Base-by-base conservation (phyloP, 2,888 invertebrate genomes). In the Drosophila paramelanica region DNA sequence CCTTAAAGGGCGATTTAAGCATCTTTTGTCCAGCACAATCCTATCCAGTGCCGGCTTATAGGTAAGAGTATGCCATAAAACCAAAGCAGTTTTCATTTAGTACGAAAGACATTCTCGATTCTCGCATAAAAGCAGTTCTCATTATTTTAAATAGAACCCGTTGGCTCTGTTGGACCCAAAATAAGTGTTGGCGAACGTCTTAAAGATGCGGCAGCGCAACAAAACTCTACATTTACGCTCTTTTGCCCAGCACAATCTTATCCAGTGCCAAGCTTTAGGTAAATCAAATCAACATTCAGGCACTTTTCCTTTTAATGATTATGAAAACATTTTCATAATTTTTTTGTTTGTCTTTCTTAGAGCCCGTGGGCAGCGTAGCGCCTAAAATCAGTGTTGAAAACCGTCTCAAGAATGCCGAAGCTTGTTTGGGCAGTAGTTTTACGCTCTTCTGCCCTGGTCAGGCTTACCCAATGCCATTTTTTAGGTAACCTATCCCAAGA, bases 11-110 rank as follows among this genome's bases (percentile, higher is more conserved):
- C 0, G 94, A 94, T 81, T 94, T 96, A 91, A 95, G 95, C 64
- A 93, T 96, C 73, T 94, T 96, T 91, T 96, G 96, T 91, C 96
- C 95, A 56, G 95, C 96, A 23, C 96, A 96, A 92, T 95, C 95
- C 25, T 96, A 94, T 93, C 96, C 96, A 60, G 94, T 95, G 87
- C 96, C 96, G 84, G 91, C 94, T 80, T 95, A 95, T 94, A 95
- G 95, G 95, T 96, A 79, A 84, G 60, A 58, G 8, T 10, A 0
- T 2, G n/a, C 11, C 10, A n/a, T 6, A 3, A 6, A 11, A 7
- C 38, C 11, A 23, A 38, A 49, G 78, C 75, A 77, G 75, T 75
- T 75, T 73, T 77, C 68, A 68, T 11, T 39, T 47, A 33, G 23
- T 50, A 17, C 3, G 14, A 39, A 38, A 20, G 31, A 5, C 4